Evolutionary conservation across 1,140 invertebrate genomes (phyloP), one percentile per base, ranked within the genome.

Genomic region (Lysiphlebus fabarum): DNA sequence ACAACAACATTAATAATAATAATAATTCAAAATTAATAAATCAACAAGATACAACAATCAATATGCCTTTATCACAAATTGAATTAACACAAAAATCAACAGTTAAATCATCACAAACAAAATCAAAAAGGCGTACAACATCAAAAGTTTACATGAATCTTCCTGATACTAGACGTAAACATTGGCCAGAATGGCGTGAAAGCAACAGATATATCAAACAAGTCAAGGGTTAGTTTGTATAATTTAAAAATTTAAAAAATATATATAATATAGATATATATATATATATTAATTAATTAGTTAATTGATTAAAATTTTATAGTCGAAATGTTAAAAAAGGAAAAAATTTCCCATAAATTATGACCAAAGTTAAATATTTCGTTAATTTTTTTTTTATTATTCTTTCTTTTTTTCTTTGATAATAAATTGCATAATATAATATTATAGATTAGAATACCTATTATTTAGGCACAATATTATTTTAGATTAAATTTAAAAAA

Each of bases 101-200:
- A 11, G 34, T 36, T 9, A 36, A 49, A 33, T 42, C 38, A 42
- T 68, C 11, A 51, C 33, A 59, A 12, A 45, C 62, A 36, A 75
- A 75, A 56, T 53, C 65, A 41, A 75, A 69, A 54, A 73, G 68
- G 61, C 72, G 70, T 37, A 70, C 72, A 9, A 58, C 63, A 5
- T 63, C 68, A 7, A 75, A 61, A 45, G 74, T 76, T 48, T 75
- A 70, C 45, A 59, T 73, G 34, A 75, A 61, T 34, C 62, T 62
- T 10, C 62, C 70, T 5, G 72, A 74, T 12, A 78, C 76, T 36
- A 70, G 71, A 55, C 72, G 73, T 50, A 69, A 67, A 53, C 70
- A 70, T 55, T 76, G 73, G 71, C 67, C 70, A 26, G 72, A 76
- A 37, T 77, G 76, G 71, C 72, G 72, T 4, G 77, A 77, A 8